These are phyloP conservation scores for Hirudo medicinalis DNA, from an alignment of 1,140 invertebrate genomes.

Conservation along the genomic window DNA sequence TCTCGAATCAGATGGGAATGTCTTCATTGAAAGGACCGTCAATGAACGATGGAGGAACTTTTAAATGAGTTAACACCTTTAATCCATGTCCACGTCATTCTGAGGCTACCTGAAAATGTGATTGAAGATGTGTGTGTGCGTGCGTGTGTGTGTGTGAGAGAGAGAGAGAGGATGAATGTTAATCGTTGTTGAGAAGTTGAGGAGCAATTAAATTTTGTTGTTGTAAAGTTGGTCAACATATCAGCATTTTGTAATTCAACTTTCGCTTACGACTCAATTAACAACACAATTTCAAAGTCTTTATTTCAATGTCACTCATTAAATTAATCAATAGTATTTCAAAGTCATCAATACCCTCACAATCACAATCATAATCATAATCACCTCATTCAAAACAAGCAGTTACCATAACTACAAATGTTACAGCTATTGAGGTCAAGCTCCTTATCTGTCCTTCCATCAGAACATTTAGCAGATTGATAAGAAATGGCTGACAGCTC, in stretches of 20 bases:
- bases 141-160: neutral
- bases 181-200: too few species aligned
- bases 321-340: neutral
- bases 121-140: neutral
- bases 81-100: too few species aligned
- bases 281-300: neutral
- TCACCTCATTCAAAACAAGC: neutral
- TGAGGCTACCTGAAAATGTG: too few species aligned
- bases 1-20: too few species aligned
- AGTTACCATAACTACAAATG: too few species aligned
- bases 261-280: neutral
- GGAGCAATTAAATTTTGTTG: neutral
- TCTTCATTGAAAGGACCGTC: too few species aligned
- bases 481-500: neutral
- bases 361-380: slow-evolving; percentile 5
- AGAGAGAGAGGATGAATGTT: neutral
- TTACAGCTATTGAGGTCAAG: too few species aligned
- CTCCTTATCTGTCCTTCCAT: too few species aligned
- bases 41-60: too few species aligned
- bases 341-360: neutral
- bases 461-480: slow-evolving; percentile 1
- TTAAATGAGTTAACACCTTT: too few species aligned
- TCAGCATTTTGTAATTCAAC: neutral
- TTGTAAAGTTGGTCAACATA: neutral
- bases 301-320: neutral